Evolutionary conservation across 2,888 invertebrate species (phyloP).

Genomic region (Aquatica leii): DNA sequence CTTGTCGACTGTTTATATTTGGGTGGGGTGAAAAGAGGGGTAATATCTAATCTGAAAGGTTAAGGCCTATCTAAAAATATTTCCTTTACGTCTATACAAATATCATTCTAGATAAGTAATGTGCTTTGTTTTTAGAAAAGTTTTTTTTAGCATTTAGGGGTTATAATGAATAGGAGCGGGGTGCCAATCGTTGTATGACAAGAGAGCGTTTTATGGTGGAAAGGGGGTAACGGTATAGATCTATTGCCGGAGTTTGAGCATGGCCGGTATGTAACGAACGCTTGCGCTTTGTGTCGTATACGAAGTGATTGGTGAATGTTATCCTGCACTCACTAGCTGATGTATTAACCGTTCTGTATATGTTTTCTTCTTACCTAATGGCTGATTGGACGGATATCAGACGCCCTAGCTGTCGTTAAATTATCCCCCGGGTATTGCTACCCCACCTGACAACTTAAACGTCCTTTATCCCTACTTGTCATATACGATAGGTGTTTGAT

Average conservation of each 20-base stretch:
- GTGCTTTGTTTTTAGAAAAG: background rate
- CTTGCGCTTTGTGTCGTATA: slow-evolving; percentile 31
- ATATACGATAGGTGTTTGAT: slow-evolving; percentile 17
- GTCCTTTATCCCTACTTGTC: slow-evolving; percentile 30
- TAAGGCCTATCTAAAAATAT: slow-evolving; percentile 13
- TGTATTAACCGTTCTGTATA: slow-evolving; percentile 37
- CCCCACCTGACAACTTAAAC: slow-evolving; percentile 34
- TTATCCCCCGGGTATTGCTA: slow-evolving; percentile 37
- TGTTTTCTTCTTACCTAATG: slow-evolving; percentile 42
- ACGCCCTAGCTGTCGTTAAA: slow-evolving; percentile 45
- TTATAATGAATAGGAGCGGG: slow-evolving; percentile 14
- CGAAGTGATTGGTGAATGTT: slow-evolving; percentile 38
- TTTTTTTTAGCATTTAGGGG: background rate
- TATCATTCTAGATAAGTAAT: background rate
- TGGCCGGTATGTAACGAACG: slow-evolving; percentile 33
- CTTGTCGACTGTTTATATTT: slow-evolving; percentile 34
- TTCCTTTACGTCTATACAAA: too few species aligned
- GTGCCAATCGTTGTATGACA: slow-evolving; percentile 29
- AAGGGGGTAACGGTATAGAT: slow-evolving; percentile 34
- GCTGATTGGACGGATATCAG: slow-evolving; percentile 45
- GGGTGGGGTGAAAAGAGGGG: slow-evolving; percentile 28
- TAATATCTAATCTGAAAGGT: slow-evolving; percentile 29
- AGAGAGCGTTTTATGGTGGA: slow-evolving; percentile 17
- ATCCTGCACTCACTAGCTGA: slow-evolving; percentile 31
- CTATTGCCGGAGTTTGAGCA: slow-evolving; percentile 37